Evolutionary conservation across 2,113 vertebrate species (phyloP), one percentile per base, ranked within the genome.

Genomic region (Geococcyx californianus): DNA sequence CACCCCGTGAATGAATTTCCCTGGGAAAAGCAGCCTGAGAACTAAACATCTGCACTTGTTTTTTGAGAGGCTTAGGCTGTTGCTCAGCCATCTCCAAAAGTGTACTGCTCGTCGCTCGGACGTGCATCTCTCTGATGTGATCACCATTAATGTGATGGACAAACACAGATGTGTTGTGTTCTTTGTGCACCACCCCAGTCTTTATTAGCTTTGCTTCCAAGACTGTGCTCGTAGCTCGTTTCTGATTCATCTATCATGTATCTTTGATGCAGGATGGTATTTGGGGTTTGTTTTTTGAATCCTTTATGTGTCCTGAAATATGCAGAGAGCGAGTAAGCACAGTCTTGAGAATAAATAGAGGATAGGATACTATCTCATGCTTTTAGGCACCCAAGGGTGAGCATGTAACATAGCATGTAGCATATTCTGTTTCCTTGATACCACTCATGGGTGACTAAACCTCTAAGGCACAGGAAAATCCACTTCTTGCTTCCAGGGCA

Each of bases 291-390:
- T 15, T 49, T 60, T 63, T 44, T 42, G 10, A 10, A 59, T 25
- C 36, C 24, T 73, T 84, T 56, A 40, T 62, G 25, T 8, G 3
- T 58, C 67, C 80, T 90, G 78, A 95, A 91, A 89, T 73, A 84
- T 10, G 26, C 54, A 89, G 60, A 64, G 58, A 60, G 20, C 63
- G 64, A 89, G 44, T 82, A 82, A 91, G 44, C 69, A 59, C 52
- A 76, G 4, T 44, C 18, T 54, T 38, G 20, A 91, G 42, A 69
- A 73, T 4, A 5, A 87, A 18, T 58, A 70, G 42, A 75, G n/a
- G 11, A 40, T 0, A 76, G 44, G 19, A 42, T 36, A 79, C 68
- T 72, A 54, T 31, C 21, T 82, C 0, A 0, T 45, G 44, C n/a
- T 79, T 89, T 84, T 44, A 82, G 40, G 28, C n/a, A 63, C 16